Evolutionary conservation across 2,113 vertebrate species (phyloP).

Genomic region (Pollachius pollachius): DNA sequence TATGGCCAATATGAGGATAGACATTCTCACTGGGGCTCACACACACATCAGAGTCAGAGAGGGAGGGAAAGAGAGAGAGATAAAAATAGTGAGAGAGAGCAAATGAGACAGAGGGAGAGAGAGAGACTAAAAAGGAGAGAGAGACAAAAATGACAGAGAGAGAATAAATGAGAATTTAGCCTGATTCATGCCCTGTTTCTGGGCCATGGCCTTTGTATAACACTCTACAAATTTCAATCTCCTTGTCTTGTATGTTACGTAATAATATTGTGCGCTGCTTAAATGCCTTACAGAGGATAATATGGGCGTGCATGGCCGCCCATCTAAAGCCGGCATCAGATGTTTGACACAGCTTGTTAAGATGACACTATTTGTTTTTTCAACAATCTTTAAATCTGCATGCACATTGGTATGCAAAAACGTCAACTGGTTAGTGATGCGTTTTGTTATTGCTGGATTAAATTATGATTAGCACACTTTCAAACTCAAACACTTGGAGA

Average conservation of each 20-base stretch:
- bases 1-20: conserved; percentile 29
- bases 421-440: too few relatives aligned
- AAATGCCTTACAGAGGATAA: conserved; percentile 6
- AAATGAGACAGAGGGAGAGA: conserved; percentile 20
- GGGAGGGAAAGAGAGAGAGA: conserved; percentile 7
- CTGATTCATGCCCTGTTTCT: conserved; percentile 57
- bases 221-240: conserved; percentile 32
- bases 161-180: conserved; percentile 30
- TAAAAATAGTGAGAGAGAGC: too few relatives aligned
- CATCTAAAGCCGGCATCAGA: background rate
- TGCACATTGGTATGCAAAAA: too few relatives aligned
- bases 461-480: too few relatives aligned
- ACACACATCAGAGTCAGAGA: conserved; percentile 46
- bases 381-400: too few relatives aligned
- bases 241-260: conserved; percentile 14
- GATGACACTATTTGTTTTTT: background rate
- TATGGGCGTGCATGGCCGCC: background rate
- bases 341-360: background rate
- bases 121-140: too few relatives aligned
- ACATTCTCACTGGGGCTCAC: conserved; percentile 17
- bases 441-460: too few relatives aligned
- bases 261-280: conserved; percentile 18
- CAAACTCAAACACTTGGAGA: too few relatives aligned
- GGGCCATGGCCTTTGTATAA: conserved; percentile 47
- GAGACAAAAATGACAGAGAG: conserved; percentile 15